Conservation (phyloP, 2,113 vertebrate species). For the Eulemur rufifrons region DNA sequence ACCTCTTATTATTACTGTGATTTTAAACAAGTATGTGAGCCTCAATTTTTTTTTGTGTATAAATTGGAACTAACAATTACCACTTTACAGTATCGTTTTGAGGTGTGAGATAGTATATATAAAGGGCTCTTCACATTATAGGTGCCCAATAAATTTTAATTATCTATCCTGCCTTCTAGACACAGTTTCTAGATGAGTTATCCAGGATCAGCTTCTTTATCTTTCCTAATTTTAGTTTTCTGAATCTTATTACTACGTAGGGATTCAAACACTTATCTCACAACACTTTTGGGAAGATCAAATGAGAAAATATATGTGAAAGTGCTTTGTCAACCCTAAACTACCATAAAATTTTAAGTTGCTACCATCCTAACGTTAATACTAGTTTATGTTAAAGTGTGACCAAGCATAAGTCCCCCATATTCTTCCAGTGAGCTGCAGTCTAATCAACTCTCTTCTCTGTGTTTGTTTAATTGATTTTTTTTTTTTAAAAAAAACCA, state of each 20-base stretch:
- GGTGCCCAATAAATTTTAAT: conserved; percentile 22
- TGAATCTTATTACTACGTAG: background rate
- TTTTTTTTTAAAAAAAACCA: too few relatives aligned
- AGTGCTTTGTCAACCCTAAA: background rate
- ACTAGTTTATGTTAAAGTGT: background rate
- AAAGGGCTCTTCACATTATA: background rate
- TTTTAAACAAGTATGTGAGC: background rate
- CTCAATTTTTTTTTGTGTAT: conserved; percentile 6
- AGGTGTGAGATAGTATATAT: background rate
- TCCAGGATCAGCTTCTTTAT: background rate
- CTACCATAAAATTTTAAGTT: background rate
- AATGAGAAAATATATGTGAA: background rate
- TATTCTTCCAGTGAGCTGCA: background rate
- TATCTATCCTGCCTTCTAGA: background rate
- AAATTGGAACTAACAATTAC: background rate
- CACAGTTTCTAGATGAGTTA: background rate
- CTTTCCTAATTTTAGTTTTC: background rate
- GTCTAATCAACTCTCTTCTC: background rate
- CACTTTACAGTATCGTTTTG: background rate
- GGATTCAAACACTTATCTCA: background rate
- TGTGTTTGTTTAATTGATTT: conserved; percentile 30
- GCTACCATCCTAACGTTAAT: background rate
- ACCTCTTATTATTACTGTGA: background rate
- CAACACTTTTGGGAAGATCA: background rate
- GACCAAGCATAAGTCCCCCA: background rate